Conservation (phyloP, 2,888 invertebrate genomes). For the Theodoxus fluviatilis region DNA sequence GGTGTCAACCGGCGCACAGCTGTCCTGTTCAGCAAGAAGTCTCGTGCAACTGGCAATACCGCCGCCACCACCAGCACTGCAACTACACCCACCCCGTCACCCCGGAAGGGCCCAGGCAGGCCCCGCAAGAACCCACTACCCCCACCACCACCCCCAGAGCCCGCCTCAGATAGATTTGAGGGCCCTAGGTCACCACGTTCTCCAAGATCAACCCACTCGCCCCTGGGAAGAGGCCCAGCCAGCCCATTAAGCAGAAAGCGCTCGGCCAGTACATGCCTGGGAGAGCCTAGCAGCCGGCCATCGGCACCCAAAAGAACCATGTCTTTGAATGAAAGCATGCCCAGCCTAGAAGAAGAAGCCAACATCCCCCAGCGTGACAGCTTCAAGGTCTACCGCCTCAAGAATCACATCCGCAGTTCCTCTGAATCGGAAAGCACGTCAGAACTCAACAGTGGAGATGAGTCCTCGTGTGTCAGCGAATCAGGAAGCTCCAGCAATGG, state of each 20-base stretch:
- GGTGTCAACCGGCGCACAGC: slow-evolving; percentile 78
- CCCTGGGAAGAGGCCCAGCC: slow-evolving; percentile 39
- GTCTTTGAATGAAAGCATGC: slow-evolving; percentile 44
- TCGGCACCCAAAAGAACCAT: slow-evolving; percentile 52
- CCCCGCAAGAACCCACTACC: slow-evolving; percentile 37
- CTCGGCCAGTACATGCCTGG: slow-evolving; percentile 44
- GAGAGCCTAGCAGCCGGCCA: slow-evolving; percentile 37
- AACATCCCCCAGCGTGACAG: slow-evolving; percentile 63
- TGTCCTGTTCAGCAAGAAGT: slow-evolving; percentile 80
- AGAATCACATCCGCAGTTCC: slow-evolving; percentile 48
- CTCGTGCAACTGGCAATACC: slow-evolving; percentile 34
- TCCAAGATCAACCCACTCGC: too few relatives aligned
- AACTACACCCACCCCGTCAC: slow-evolving; percentile 24
- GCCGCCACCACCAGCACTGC: slow-evolving; percentile 27
- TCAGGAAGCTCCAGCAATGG: slow-evolving; percentile 50
- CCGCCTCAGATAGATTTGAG: slow-evolving; percentile 41
- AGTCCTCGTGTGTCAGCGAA: slow-evolving; percentile 52
- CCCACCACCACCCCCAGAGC: slow-evolving; percentile 36
- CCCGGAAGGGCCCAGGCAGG: slow-evolving; percentile 27
- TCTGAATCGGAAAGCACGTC: slow-evolving; percentile 59
- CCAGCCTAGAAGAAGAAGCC: slow-evolving; percentile 43
- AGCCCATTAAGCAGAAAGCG: slow-evolving; percentile 50
- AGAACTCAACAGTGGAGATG: slow-evolving; percentile 58
- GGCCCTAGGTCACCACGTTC: slow-evolving; percentile 33
- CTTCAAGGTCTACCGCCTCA: slow-evolving; percentile 67